These are phyloP conservation scores for Dolichotis patagonum DNA, from an alignment of 2,113 vertebrate species.

Conservation along the genomic window DNA sequence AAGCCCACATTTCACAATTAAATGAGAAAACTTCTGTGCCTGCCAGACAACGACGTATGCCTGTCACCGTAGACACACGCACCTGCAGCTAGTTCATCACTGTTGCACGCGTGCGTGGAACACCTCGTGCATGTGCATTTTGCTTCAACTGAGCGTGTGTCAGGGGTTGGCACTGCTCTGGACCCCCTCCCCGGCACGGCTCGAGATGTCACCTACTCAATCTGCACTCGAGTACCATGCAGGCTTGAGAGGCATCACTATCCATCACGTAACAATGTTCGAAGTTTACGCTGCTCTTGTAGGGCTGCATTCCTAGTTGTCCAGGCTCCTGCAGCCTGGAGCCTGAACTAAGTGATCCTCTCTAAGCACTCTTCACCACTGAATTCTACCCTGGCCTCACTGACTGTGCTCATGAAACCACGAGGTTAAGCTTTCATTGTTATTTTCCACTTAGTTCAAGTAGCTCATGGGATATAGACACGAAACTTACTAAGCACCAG, in stretches of 20 bases:
- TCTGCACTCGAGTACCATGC: background rate
- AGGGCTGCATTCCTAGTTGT: background rate
- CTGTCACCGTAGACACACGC: background rate
- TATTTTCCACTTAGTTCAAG: slow-evolving; percentile 29
- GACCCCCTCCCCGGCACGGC: background rate
- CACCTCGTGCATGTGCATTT: background rate
- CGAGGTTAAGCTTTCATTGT: background rate
- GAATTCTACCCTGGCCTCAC: background rate
- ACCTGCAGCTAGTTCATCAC: background rate
- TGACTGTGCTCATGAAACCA: background rate
- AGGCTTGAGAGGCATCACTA: background rate
- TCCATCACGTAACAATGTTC: background rate
- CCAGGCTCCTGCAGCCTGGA: background rate
- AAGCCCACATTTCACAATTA: background rate
- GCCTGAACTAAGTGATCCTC: background rate
- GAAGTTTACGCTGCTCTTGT: too few relatives aligned
- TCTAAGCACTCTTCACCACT: background rate
- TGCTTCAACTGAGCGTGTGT: background rate
- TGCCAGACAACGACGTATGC: background rate
- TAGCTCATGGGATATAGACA: background rate
- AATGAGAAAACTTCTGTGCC: background rate
- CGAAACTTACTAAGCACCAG: background rate
- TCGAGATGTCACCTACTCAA: background rate
- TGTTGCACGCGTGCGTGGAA: background rate
- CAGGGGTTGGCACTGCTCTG: background rate